Evolutionary conservation across 1,140 invertebrate genomes (phyloP), one percentile per base, ranked within the genome.

Genomic region (Kradibia gibbosae): DNA sequence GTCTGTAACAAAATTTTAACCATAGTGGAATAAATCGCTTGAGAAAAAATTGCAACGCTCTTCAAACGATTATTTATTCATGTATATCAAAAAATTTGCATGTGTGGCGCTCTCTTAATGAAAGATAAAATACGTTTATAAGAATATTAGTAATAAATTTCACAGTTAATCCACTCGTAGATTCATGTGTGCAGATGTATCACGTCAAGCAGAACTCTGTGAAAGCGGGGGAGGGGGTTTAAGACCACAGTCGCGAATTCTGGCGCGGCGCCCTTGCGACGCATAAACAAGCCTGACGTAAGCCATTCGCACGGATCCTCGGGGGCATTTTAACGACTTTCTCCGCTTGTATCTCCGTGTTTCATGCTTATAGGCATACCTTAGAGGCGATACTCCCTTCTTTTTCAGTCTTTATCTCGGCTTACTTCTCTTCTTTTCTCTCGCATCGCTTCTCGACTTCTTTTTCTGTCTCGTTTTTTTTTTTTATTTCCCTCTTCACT

Each of bases 241-340:
- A 86, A 85, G 84, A 81, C 81, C 78, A 75, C 28, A n/a, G 48
- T 55, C 74, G 42, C 83, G 82, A 83, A 85, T 85, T 80, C 78
- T 74, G 50, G 22, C 76, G 67, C 53, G 77, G 75, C 80, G 85
- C 85, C 85, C 85, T 86, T 86, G 84, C 82, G 36, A 71, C 50
- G 72, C 34, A 73, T 85, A 85, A 83, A 84, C 83, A 85, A 80
- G 80, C 57, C 82, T 86, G 83, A 86, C 84, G 85, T 84, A 84
- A 85, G 82, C 28, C 28, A 13, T 55, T 34, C n/a, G 45, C 28
- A 8, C 70, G 80, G 83, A 84, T 85, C 81, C 55, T 73, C 70
- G 34, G 57, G 48, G 67, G 80, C 70, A 74, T 80, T 50, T 74
- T 62, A 62, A 74, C 34, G 81, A 84, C 84, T 85, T 85, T 86